A percentile compares a stretch with the other conserved stretches of the same genome.
These are phyloP conservation scores for Galeruca laticollis DNA, from an alignment of 2,888 invertebrate genomes.

Conservation along the genomic window DNA sequence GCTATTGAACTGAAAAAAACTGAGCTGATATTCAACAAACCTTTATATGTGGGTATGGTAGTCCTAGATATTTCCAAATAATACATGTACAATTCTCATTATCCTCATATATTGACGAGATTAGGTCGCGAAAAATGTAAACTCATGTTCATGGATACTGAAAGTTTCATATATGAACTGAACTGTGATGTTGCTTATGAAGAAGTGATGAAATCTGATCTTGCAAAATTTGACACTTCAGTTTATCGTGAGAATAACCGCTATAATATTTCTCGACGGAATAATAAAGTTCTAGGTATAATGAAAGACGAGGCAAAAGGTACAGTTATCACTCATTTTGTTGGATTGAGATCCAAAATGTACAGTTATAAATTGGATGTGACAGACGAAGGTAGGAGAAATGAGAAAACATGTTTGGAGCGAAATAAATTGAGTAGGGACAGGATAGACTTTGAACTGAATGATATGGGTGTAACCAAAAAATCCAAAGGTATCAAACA, in stretches of 20 bases:
- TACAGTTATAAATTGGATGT: neutral
- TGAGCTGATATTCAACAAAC: slow-evolving; percentile 40
- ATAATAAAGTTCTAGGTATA: too few relatives aligned
- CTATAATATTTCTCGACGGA: slow-evolving; percentile 18
- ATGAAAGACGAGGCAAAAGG: too few relatives aligned
- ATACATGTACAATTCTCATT: slow-evolving; percentile 46
- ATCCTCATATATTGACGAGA: slow-evolving; percentile 39
- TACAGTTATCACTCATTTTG: slow-evolving; percentile 1
- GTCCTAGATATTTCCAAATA: slow-evolving; percentile 47
- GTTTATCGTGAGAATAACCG: neutral
- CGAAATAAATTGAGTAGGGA: neutral
- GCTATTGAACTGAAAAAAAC: slow-evolving; percentile 39
- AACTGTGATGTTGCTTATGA: neutral
- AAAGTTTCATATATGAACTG: slow-evolving; percentile 20
- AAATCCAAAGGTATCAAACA: slow-evolving; percentile 1
- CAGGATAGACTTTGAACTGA: neutral
- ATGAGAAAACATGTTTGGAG: neutral
- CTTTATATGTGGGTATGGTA: slow-evolving; percentile 44
- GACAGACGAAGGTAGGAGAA: neutral
- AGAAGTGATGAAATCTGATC: neutral
- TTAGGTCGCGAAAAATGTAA: slow-evolving; percentile 33
- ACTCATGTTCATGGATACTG: slow-evolving; percentile 36
- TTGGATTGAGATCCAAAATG: slow-evolving; percentile 6
- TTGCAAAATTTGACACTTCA: slow-evolving; percentile 3
- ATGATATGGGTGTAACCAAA: slow-evolving; percentile 1